Evolutionary conservation across 2,113 vertebrate species (phyloP).

Genomic region (Albula glossodonta): DNA sequence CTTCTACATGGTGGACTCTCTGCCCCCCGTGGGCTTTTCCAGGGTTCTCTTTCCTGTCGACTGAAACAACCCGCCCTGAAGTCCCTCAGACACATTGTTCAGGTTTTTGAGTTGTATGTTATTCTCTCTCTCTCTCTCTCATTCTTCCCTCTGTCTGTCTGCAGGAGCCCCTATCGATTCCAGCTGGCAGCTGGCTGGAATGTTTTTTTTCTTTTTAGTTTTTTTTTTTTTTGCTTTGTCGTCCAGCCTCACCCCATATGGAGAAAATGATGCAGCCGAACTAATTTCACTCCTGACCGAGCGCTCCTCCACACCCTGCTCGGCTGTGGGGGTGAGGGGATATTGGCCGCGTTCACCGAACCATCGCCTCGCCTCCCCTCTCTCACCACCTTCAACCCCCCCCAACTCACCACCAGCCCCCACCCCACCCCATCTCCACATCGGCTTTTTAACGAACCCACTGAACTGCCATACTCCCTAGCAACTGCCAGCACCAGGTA

Average conservation of each 20-base stretch:
- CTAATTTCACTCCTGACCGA: slow-evolving; percentile 46
- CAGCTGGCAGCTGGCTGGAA: slow-evolving; percentile 12
- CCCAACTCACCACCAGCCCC: not conserved
- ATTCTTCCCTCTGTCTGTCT: not conserved
- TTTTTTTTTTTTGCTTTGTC: slow-evolving; percentile 22
- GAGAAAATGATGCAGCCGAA: slow-evolving; percentile 36
- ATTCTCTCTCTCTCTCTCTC: not conserved
- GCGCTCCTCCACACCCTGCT: not conserved
- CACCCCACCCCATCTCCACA: not conserved
- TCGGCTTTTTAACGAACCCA: not conserved
- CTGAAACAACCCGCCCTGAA: not conserved
- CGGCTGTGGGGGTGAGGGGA: slow-evolving; percentile 21
- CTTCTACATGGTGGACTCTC: not conserved
- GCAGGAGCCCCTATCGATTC: slow-evolving; percentile 23
- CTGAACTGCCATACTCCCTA: not conserved
- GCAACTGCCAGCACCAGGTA: not conserved
- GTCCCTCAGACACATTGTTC: not conserved
- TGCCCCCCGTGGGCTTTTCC: not conserved
- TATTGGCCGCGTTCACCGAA: slow-evolving; percentile 30
- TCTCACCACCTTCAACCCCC: not conserved
- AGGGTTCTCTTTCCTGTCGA: not conserved
- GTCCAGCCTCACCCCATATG: slow-evolving; percentile 10
- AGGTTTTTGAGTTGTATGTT: not conserved
- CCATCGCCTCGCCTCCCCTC: not conserved
- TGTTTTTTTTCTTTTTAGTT: not conserved